phyloP scores from a whole-genome alignment of 2,113 vertebrate genomes.

The Myocastor coypus region DNA sequence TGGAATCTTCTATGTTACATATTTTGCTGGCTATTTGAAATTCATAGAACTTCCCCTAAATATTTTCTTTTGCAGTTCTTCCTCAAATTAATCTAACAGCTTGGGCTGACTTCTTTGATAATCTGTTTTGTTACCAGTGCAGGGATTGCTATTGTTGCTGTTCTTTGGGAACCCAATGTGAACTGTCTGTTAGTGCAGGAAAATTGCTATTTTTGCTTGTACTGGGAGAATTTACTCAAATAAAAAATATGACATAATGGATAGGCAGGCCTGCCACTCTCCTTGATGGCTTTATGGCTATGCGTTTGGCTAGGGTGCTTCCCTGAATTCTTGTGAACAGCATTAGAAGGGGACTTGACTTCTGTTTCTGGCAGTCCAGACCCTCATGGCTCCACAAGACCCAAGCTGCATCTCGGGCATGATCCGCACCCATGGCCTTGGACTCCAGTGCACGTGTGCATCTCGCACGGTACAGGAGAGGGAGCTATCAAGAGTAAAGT shows the following conservation, averaged over 20 bases:
- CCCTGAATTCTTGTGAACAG: neutral
- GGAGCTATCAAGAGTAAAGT: neutral
- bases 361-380: neutral
- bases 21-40: conserved; percentile 74
- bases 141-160: conserved; percentile 4
- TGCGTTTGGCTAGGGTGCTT: conserved; percentile 12
- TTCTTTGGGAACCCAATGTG: conserved; percentile 60
- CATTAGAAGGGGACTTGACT: conserved; percentile 38
- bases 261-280: neutral
- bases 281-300: conserved; percentile 46
- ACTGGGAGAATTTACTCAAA: conserved; percentile 76
- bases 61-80: conserved; percentile 64
- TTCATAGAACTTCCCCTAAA: conserved; percentile 70
- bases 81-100: conserved; percentile 77
- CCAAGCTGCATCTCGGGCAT: fast-evolving
- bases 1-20: conserved; percentile 50
- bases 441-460: neutral
- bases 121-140: conserved; percentile 56
- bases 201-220: conserved; percentile 75
- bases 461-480: neutral
- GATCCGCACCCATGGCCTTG: neutral
- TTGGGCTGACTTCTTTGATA: conserved; percentile 68
- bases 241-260: conserved; percentile 55
- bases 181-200: conserved; percentile 54
- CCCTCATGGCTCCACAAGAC: neutral